Base-by-base conservation (phyloP, 1,140 invertebrate genomes). In the Diorhabda sublineata region DNA sequence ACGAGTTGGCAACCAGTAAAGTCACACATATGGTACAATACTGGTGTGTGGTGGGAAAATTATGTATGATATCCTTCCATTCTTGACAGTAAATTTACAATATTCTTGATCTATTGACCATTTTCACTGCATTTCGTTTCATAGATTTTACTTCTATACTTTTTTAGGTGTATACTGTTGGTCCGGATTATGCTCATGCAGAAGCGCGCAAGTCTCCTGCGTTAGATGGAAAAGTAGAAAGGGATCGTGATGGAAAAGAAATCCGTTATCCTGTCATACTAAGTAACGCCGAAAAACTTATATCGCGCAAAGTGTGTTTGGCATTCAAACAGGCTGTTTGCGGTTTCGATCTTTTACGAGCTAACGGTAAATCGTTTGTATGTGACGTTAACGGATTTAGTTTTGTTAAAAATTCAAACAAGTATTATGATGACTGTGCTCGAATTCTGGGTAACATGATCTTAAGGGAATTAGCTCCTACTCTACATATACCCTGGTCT, bases 341-440 rank as follows among this genome's bases (percentile, higher is more conserved):
- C 84, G 98, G 98, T 9, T 99, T 99, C 83, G 98, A 99, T 88
- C 87, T 99, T 44, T 85, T 99, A 9, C 90, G 74, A 45, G 72
- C 72, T 2, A 73, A 69, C 45, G 92, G 91, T 92, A 96, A 97
- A 81, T 99, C 97, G 2, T 99, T 96, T 82, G 98, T 99, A 0
- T 99, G 97, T 84, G 98, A 99, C 85, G 98, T 99, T 0, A 99
- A 99, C 84, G 98, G 98, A 2, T 99, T 99, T 82, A 98, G 96
- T 80, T 99, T 99, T 84, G 98, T 99, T 5, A 99, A 99, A 81
- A 99, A 98, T 81, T 99, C 97, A 1, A 96, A 95, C 79, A 99
- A 99, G 81, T 99, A 99, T 84, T 99, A 99, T 80, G 98, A 99
- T 82, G 98, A 99, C 80, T 99, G 96, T 83, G 96, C 97, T 4